Percentiles rank a stretch among this genome's conserved stretches.
These are phyloP conservation scores for Whitmania pigra DNA, from an alignment of 1,140 invertebrate genomes.

Conservation along the genomic window DNA sequence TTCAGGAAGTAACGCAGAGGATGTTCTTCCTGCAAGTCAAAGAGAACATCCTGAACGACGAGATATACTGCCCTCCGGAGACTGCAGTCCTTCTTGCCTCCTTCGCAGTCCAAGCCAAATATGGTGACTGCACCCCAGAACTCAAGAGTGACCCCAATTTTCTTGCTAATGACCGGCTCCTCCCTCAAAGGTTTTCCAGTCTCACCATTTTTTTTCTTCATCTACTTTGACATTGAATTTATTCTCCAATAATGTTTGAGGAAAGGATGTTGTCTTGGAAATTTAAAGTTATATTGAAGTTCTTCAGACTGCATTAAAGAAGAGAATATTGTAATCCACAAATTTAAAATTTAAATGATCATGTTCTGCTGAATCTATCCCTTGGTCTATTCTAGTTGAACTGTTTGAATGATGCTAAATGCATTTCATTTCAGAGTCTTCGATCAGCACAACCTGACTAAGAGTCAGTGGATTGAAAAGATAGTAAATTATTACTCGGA, in stretches of 20 bases:
- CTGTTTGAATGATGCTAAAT: too few species aligned
- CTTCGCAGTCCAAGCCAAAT: slow-evolving; percentile 94
- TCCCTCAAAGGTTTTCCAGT: slow-evolving; percentile 64
- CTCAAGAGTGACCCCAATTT: slow-evolving; percentile 68
- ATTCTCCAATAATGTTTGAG: too few species aligned
- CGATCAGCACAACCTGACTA: slow-evolving; percentile 91
- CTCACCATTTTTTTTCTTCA: background rate
- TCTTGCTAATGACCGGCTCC: slow-evolving; percentile 76
- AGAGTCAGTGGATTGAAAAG: slow-evolving; percentile 93
- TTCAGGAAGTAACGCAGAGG: slow-evolving; percentile 93
- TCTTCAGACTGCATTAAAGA: too few species aligned
- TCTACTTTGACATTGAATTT: slow-evolving; percentile 3
- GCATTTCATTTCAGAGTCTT: slow-evolving; percentile 51
- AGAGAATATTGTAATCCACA: too few species aligned
- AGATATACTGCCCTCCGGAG: slow-evolving; percentile 94
- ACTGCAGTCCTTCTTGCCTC: slow-evolving; percentile 91
- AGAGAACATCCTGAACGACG: slow-evolving; percentile 86
- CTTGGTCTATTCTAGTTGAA: too few species aligned
- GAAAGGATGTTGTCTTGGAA: too few species aligned
- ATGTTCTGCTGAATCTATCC: too few species aligned
- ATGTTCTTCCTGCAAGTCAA: slow-evolving; percentile 96
- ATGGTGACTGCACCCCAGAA: slow-evolving; percentile 79
- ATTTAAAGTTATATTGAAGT: too few species aligned
- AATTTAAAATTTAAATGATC: too few species aligned
- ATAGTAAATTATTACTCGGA: slow-evolving; percentile 89